Percentiles rank a stretch among this genome's conserved stretches.
phyloP scores from a whole-genome alignment of 2,113 vertebrate genomes.

The Benthochromis sp. region DNA sequence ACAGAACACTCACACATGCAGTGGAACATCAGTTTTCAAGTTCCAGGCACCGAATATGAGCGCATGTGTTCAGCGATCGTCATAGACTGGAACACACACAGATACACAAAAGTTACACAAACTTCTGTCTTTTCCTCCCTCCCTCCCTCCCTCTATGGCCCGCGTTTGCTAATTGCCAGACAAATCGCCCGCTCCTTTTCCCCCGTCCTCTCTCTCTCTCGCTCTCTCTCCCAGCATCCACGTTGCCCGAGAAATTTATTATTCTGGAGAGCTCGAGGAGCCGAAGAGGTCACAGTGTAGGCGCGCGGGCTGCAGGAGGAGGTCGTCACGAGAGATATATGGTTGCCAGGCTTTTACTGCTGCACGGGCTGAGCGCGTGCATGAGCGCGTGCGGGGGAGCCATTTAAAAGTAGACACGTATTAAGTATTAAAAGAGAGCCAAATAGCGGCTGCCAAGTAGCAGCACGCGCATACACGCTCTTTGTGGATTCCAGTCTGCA shows the following conservation, averaged over 20 bases:
- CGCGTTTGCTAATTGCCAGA: slow-evolving; percentile 68
- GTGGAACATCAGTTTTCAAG: not conserved
- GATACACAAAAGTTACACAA: not conserved
- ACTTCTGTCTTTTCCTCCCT: not conserved
- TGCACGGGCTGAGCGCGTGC: not conserved
- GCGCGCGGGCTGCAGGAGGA: slow-evolving; percentile 53
- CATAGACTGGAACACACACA: not conserved
- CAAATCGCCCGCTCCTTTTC: slow-evolving; percentile 46
- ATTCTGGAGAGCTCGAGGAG: slow-evolving; percentile 60
- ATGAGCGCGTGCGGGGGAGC: not conserved
- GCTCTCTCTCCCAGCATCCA: not conserved
- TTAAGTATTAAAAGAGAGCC: slow-evolving; percentile 51
- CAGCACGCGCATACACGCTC: not conserved
- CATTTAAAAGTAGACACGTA: slow-evolving; percentile 56
- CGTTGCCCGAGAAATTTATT: slow-evolving; percentile 57
- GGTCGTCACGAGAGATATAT: slow-evolving; percentile 69
- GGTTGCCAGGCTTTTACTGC: slow-evolving; percentile 34
- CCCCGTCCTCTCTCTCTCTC: not conserved
- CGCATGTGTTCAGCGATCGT: not conserved
- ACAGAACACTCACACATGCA: not conserved
- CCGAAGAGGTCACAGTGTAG: slow-evolving; percentile 61
- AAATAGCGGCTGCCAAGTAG: slow-evolving; percentile 27
- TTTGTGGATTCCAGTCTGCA: not conserved
- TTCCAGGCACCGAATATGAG: not conserved
- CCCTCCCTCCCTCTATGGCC: not conserved